Evolutionary conservation across 2,888 invertebrate species (phyloP).

Genomic region (Drosophila vallismaia): DNA sequence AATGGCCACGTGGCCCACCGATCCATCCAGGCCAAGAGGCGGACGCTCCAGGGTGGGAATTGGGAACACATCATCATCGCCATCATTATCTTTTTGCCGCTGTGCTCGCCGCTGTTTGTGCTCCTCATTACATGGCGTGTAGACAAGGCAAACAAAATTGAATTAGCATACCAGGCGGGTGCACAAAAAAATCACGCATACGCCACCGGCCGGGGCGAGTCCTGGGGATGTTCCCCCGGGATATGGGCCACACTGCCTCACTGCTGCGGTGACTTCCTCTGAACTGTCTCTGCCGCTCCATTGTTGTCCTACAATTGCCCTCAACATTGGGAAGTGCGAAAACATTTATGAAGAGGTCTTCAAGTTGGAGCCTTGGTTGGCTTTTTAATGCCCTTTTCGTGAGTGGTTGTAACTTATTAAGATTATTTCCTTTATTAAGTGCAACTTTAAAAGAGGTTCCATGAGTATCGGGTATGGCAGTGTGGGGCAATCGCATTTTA

Average conservation of each 20-base stretch:
- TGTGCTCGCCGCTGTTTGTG: slow-evolving; percentile 68
- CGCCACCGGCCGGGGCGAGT: slow-evolving; percentile 53
- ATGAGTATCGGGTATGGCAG: too few relatives aligned
- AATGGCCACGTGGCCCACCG: slow-evolving; percentile 22
- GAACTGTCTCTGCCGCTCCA: slow-evolving; percentile 14
- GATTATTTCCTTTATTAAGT: background rate
- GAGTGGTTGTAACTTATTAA: background rate
- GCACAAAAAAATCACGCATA: slow-evolving; percentile 76
- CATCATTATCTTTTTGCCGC: slow-evolving; percentile 55
- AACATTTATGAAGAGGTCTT: slow-evolving; percentile 10
- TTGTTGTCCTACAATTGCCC: slow-evolving; percentile 75
- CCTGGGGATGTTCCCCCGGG: slow-evolving; percentile 46
- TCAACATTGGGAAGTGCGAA: slow-evolving; percentile 50
- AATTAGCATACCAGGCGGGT: slow-evolving; percentile 72
- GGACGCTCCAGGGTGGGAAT: slow-evolving; percentile 32
- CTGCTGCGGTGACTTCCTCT: slow-evolving; percentile 10
- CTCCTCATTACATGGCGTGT: slow-evolving; percentile 77
- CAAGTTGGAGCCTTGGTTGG: background rate
- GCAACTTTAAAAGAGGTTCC: background rate
- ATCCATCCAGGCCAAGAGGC: slow-evolving; percentile 18
- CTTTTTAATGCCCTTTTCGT: background rate
- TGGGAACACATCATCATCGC: slow-evolving; percentile 51
- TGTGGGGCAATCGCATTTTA: background rate
- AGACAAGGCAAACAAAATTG: slow-evolving; percentile 78
- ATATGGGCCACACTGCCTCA: slow-evolving; percentile 39